phyloP scores from a whole-genome alignment of 1,140 invertebrate genomes.

The Drosophila sp. region DNA sequence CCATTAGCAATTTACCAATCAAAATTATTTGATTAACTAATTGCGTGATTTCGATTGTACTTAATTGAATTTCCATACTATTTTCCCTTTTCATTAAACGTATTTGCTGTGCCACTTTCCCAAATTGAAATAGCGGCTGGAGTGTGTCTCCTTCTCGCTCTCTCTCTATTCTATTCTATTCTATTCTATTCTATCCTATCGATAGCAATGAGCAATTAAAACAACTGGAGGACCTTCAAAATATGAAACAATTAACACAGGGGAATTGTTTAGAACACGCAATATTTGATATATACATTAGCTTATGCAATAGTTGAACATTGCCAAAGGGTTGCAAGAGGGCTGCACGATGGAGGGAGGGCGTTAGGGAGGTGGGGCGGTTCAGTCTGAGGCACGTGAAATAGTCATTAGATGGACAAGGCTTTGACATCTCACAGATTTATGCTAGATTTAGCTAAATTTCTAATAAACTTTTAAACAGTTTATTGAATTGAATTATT shows the following conservation, averaged over 20 bases:
- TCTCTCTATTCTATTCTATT: not conserved
- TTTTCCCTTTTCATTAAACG: constrained; percentile 40
- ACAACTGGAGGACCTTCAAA: constrained; percentile 61
- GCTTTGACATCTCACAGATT: constrained; percentile 44
- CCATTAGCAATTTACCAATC: constrained; percentile 39
- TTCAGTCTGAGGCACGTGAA: constrained; percentile 49
- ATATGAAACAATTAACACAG: constrained; percentile 79
- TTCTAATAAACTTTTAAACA: not conserved
- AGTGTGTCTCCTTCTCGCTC: not conserved
- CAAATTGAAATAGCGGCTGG: constrained; percentile 64
- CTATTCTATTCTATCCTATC: constrained; percentile 17
- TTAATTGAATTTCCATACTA: constrained; percentile 78
- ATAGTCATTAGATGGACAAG: constrained; percentile 51
- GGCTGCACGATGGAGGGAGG: not conserved
- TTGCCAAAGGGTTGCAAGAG: constrained; percentile 12
- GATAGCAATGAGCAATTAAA: constrained; percentile 64
- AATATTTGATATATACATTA: constrained; percentile 40
- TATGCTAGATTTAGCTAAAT: constrained; percentile 21
- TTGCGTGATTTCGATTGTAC: constrained; percentile 80
- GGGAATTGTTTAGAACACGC: constrained; percentile 60
- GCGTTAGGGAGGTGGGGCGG: not conserved
- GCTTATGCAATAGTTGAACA: constrained; percentile 57
- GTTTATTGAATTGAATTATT: not conserved
- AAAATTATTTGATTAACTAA: constrained; percentile 82
- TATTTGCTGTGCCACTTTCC: constrained; percentile 68